Evolutionary conservation across 1,140 invertebrate species (phyloP).

Genomic region (Penaeus chinensis): DNA sequence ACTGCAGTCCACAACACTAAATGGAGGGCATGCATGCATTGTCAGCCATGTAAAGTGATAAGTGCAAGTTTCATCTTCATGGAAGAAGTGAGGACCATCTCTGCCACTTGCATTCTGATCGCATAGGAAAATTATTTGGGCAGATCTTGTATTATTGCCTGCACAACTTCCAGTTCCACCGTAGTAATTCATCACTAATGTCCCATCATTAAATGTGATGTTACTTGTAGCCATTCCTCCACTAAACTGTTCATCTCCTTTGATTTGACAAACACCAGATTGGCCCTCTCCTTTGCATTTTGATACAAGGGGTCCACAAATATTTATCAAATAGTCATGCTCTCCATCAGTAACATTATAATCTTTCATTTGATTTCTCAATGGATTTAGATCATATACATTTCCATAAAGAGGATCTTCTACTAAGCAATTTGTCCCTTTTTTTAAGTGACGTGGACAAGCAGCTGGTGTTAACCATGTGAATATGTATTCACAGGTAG

Average conservation of each 20-base stretch:
- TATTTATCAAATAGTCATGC: constrained; percentile 51
- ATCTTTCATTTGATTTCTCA: constrained; percentile 47
- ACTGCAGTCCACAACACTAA: constrained; percentile 56
- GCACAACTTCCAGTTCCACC: constrained; percentile 52
- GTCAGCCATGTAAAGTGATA: constrained; percentile 56
- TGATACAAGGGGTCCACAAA: constrained; percentile 58
- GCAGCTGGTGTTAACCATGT: constrained; percentile 59
- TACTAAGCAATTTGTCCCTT: constrained; percentile 42
- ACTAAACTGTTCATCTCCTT: constrained; percentile 30
- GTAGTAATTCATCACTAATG: constrained; percentile 51
- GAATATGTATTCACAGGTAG: constrained; percentile 60
- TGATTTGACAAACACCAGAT: constrained; percentile 45
- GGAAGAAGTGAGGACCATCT: constrained; percentile 43
- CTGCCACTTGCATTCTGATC: constrained; percentile 54
- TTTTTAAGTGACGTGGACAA: constrained; percentile 50
- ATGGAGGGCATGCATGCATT: constrained; percentile 53
- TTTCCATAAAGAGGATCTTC: constrained; percentile 57
- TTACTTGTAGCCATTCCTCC: constrained; percentile 45
- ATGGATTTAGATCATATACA: constrained; percentile 55
- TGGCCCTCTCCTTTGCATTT: constrained; percentile 34
- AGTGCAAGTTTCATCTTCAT: constrained; percentile 36
- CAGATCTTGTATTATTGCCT: constrained; percentile 28
- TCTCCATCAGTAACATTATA: constrained; percentile 49
- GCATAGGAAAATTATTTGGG: constrained; percentile 59
- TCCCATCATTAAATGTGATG: constrained; percentile 60